Percentiles rank a stretch among this genome's conserved stretches.
phyloP scores from a whole-genome alignment of 2,113 vertebrate species.

The Macaca mulatta region DNA sequence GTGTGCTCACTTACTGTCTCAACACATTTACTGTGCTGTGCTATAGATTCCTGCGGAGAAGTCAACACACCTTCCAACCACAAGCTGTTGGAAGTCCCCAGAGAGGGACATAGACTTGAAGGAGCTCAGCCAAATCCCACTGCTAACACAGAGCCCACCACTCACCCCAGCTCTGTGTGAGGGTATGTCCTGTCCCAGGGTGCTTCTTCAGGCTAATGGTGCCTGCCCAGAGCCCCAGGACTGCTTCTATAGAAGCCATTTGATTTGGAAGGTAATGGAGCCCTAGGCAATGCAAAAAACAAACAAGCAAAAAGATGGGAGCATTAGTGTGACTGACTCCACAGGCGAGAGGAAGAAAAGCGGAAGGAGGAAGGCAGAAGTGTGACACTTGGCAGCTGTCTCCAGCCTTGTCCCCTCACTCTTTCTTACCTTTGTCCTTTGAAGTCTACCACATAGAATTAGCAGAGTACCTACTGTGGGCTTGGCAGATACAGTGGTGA shows the following conservation, averaged over 20 bases:
- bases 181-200: background rate
- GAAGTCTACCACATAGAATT: background rate
- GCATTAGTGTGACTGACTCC: background rate
- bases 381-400: background rate
- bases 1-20: too few relatives aligned
- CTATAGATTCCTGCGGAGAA: slow-evolving; percentile 4
- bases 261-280: slow-evolving; percentile 32
- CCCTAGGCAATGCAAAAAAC: background rate
- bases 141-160: background rate
- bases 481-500: background rate
- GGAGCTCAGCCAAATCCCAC: background rate
- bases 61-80: background rate
- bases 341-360: background rate
- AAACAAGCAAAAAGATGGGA: background rate
- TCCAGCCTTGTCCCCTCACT: background rate
- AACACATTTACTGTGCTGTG: background rate
- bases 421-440: background rate
- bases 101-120: background rate
- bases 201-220: slow-evolving; percentile 23
- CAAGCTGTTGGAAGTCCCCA: background rate
- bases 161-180: background rate
- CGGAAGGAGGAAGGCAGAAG: background rate
- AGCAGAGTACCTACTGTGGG: too few relatives aligned
- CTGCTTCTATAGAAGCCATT: slow-evolving; percentile 14
- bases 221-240: background rate